Evolutionary conservation across 2,888 invertebrate species (phyloP), one percentile per base, ranked within the genome.

Genomic region (Drosophila neotestacea): DNA sequence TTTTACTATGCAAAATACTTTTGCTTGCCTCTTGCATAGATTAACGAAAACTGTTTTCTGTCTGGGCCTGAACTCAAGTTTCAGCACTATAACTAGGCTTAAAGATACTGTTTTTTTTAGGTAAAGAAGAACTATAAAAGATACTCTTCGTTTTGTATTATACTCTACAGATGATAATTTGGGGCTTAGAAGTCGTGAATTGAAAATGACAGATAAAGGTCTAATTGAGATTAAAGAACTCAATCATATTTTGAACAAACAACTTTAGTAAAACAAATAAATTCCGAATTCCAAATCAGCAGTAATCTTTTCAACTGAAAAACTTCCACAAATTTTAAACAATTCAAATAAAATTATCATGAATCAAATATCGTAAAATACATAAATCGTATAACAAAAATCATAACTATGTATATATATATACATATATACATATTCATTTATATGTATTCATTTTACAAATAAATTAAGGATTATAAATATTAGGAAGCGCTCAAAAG

Each of bases 1-100:
- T 81, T 84, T 81, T 84, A 69, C 81, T 84, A 84, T 84, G 83
- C 89, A 88, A 84, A 84, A 86, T 81, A 78, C 69, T 86, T 71
- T 84, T 71, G 56, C 70, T 63, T 62, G 68, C 66, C 83, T 51
- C 50, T 73, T 83, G 87, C 84, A 83, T 84, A 86, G 87, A 84
- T 84, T 88, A 84, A 84, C 87, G 55, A 70, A 72, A 62, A 58
- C 46, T 55, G 44, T 58, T 63, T 76, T 51, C 48, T 52, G 61
- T 52, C 62, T 60, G 46, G 22, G 42, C 39, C 41, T 34, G 34
- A 28, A 64, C 47, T 54, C 34, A 46, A 60, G 41, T 71, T 58
- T 7, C 9, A 62, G 41, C 9, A 0, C 28, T 11, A 11, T 11
- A 28, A 42, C 4, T 28, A 10, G 22, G 13, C 34, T 39, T 30